Percentiles rank a stretch among this genome's conserved stretches.
These are phyloP conservation scores for Dreissena polymorpha DNA, from an alignment of 1,140 invertebrate genomes.

Conservation along the genomic window DNA sequence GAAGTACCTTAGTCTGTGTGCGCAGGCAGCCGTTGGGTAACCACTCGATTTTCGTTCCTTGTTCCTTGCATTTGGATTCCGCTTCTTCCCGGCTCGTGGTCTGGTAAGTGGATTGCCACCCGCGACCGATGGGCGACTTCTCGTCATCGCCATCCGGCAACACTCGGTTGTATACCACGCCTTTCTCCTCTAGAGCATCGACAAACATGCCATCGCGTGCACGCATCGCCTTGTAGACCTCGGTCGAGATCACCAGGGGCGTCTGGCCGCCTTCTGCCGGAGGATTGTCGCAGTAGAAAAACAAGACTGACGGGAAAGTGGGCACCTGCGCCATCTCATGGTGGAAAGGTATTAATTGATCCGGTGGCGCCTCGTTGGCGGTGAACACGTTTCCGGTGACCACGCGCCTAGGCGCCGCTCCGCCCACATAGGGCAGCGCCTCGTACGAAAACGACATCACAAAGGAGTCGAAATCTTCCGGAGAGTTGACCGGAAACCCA, in stretches of 20 bases:
- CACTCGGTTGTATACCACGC: constrained; percentile 66
- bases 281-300: constrained; percentile 70
- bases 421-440: constrained; percentile 69
- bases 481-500: constrained; percentile 64
- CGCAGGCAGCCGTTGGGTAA: constrained; percentile 67
- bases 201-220: constrained; percentile 63
- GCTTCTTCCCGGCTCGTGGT: constrained; percentile 63
- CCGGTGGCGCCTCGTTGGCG: constrained; percentile 73
- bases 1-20: constrained; percentile 64
- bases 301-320: constrained; percentile 66
- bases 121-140: constrained; percentile 64
- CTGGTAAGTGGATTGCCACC: constrained; percentile 71
- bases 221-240: constrained; percentile 65
- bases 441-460: constrained; percentile 65
- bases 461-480: constrained; percentile 69
- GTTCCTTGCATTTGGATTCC: constrained; percentile 60
- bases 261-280: constrained; percentile 70
- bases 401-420: constrained; percentile 64
- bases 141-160: constrained; percentile 66
- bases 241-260: constrained; percentile 66
- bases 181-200: constrained; percentile 59
- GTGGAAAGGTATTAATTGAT: constrained; percentile 71
- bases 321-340: constrained; percentile 76
- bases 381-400: constrained; percentile 71
- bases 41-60: constrained; percentile 68